Conservation (phyloP, 2,888 invertebrate genomes). For the Blastobasis adustella region DNA sequence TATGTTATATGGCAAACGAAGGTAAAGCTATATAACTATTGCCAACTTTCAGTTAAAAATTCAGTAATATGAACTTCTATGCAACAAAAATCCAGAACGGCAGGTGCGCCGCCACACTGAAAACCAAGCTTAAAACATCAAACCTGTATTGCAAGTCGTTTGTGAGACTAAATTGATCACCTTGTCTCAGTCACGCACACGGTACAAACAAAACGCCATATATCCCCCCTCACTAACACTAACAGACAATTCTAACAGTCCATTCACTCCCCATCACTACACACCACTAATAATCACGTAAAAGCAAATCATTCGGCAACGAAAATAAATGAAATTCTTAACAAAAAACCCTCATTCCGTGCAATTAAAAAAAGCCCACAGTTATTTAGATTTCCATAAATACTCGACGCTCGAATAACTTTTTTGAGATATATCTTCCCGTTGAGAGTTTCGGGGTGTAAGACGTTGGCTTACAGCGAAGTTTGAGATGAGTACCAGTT, state of each 20-base stretch:
- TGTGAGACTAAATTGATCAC: too few relatives aligned
- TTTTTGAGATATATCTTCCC: slow-evolving; percentile 69
- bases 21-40: too few relatives aligned
- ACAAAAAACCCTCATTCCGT: slow-evolving; percentile 56
- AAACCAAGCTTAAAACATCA: too few relatives aligned
- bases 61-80: too few relatives aligned
- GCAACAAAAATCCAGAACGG: too few relatives aligned
- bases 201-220: too few relatives aligned
- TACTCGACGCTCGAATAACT: slow-evolving; percentile 49
- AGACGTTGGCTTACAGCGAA: slow-evolving; percentile 12
- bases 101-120: too few relatives aligned
- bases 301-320: slow-evolving; percentile 62
- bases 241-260: slow-evolving; percentile 24
- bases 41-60: too few relatives aligned
- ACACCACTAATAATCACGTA: slow-evolving; percentile 47
- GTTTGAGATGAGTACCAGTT: neutral
- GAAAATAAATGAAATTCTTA: slow-evolving; percentile 62
- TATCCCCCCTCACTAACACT: too few relatives aligned
- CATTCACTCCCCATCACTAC: slow-evolving; percentile 39
- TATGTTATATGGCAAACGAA: too few relatives aligned
- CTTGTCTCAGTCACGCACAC: too few relatives aligned
- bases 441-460: slow-evolving; percentile 36
- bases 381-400: slow-evolving; percentile 74
- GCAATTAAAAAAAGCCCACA: slow-evolving; percentile 62
- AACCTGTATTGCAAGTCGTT: too few relatives aligned